Base-by-base conservation (phyloP, 2,797 vertebrate genomes). In the Trachurus trachurus region DNA sequence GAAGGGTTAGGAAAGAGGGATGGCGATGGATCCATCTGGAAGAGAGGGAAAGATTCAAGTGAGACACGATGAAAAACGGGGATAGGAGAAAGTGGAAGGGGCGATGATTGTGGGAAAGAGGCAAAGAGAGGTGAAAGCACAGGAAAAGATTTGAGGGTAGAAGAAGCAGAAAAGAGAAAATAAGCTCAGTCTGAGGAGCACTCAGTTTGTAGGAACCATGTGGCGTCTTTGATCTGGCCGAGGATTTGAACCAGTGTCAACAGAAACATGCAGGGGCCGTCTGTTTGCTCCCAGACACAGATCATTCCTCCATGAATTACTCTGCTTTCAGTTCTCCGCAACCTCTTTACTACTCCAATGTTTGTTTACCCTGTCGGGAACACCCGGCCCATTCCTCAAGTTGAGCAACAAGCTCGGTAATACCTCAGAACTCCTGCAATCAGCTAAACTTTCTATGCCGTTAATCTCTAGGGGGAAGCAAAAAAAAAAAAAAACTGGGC, bases 201-300 rank as follows among this genome's bases (percentile, higher is more conserved):
- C 59, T 78, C 19, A 12, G 69, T 82, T 93, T 80, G 64, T 74
- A 80, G 76, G 73, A 88, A 82, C 86, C 86, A 87, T 91, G 86
- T 91, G 90, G 89, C 47, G 72, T 84, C 92, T 95, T 95, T 95
- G 89, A 95, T 94, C 90, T 85, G 81, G 66, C 71, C 49, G 53
- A 81, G 67, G 76, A 86, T 84, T 92, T 93, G 86, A 92, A 91
- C 73, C 54, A 57, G 77, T 83, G 83, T 92, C 88, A 92, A 87
- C 81, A 90, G 86, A 92, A 93, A 91, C 81, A 85, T 84, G 75
- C 71, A 81, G 76, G 58, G 81, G 69, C 77, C 75, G 66, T 78
- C 63, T 91, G 82, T 91, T 90, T 77, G 82, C 88, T 90, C 83
- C 71, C 80, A 91, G 85, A 88, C 84, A 73, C 78, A 87, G 75